Evolutionary conservation across 2,888 invertebrate species (phyloP).

Genomic region (Amblyjoppa fuscipennis): DNA sequence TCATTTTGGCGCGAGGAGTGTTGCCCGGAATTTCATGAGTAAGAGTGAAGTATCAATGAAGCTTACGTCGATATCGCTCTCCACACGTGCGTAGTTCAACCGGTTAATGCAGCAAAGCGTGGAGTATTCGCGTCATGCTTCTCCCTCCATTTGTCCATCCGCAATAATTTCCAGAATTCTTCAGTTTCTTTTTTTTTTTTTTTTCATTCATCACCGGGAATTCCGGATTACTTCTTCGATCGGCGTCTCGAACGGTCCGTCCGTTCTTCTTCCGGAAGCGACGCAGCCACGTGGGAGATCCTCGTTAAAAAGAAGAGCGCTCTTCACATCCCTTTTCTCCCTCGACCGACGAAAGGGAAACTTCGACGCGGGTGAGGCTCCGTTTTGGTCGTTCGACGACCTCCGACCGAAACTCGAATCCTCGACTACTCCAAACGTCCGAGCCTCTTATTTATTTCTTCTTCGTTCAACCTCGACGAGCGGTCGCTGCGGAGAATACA

Average conservation of each 20-base stretch:
- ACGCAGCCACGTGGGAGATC: slow-evolving; percentile 18
- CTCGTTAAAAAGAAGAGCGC: background rate
- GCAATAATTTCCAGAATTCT: slow-evolving; percentile 5
- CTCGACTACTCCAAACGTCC: background rate
- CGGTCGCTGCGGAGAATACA: background rate
- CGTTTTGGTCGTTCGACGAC: slow-evolving; percentile 28
- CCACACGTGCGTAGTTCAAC: slow-evolving; percentile 20
- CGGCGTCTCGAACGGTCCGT: background rate
- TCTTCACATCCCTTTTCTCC: background rate
- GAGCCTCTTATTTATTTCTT: background rate
- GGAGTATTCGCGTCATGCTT: slow-evolving; percentile 12
- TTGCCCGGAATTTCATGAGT: background rate
- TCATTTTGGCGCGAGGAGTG: background rate
- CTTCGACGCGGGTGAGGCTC: slow-evolving; percentile 28
- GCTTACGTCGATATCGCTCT: slow-evolving; percentile 10
- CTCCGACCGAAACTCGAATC: slow-evolving; percentile 21
- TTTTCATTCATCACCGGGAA: background rate
- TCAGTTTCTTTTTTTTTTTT: background rate
- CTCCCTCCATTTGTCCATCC: background rate
- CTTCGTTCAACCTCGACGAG: background rate
- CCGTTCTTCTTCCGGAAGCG: background rate
- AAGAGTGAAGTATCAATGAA: slow-evolving; percentile 21
- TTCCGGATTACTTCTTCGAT: background rate
- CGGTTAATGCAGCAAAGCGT: background rate
- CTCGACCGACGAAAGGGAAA: slow-evolving; percentile 6